A percentile compares a stretch with the other conserved stretches of the same genome.
Conservation (phyloP, 2,888 invertebrate genomes). For the Melitaea athalia region DNA sequence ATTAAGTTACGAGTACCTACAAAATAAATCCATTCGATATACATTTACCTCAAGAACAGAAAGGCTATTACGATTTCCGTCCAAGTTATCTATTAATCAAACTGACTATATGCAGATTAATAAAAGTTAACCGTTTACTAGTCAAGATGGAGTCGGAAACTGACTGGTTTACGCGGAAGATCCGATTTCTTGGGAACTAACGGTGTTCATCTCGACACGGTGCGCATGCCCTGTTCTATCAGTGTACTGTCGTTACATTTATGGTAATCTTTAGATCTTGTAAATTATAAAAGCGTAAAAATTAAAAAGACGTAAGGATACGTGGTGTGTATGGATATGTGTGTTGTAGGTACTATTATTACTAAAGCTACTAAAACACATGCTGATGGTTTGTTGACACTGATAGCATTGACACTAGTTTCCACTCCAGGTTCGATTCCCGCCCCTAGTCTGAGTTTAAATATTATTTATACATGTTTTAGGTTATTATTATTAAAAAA, state of each 20-base stretch:
- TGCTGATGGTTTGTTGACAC: no score
- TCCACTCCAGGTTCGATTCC: no score
- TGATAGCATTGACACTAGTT: no score
- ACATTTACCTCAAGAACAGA: background rate
- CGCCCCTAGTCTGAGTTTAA: no score
- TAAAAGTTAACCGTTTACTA: slow-evolving; percentile 9
- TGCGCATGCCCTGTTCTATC: slow-evolving; percentile 2
- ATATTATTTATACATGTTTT: no score
- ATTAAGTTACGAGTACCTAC: no score
- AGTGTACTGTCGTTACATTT: background rate
- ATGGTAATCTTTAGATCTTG: background rate
- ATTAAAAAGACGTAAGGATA: no score
- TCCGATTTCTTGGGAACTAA: slow-evolving; percentile 48
- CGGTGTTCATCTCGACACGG: slow-evolving; percentile 39
- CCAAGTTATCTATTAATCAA: background rate
- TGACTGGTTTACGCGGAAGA: slow-evolving; percentile 50
- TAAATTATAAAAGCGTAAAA: background rate
- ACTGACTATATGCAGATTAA: slow-evolving; percentile 18
- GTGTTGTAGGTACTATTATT: no score
- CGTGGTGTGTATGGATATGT: no score
- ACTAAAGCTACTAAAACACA: no score
- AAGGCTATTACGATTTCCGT: background rate
- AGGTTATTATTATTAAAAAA: no score
- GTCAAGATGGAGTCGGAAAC: slow-evolving; percentile 35
- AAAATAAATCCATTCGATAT: no score